Percentiles rank a stretch among this genome's conserved stretches.
phyloP scores from a whole-genome alignment of 2,797 vertebrate genomes.

The Hirundo rustica region DNA sequence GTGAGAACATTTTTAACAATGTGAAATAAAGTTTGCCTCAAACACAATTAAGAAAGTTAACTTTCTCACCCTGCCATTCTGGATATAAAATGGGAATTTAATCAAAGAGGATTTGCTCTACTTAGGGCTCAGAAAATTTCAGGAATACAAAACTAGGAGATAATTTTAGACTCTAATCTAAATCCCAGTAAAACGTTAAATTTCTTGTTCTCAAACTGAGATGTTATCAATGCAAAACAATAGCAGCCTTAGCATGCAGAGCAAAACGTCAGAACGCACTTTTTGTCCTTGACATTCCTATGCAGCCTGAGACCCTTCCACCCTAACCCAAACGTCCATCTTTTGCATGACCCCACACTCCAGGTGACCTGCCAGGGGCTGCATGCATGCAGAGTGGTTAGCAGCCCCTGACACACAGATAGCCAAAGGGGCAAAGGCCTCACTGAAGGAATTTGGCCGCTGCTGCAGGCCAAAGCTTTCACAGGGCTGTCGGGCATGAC shows the following conservation, averaged over 20 bases:
- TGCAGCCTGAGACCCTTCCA: not conserved
- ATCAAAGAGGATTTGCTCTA: not conserved
- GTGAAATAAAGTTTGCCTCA: not conserved
- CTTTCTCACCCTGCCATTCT: not conserved
- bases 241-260: not conserved
- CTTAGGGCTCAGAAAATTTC: not conserved
- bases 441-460: rapidly evolving
- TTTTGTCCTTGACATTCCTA: not conserved
- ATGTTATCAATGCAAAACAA: not conserved
- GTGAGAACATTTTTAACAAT: not conserved
- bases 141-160: not conserved
- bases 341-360: not conserved
- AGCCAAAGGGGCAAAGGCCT: not conserved
- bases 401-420: not conserved
- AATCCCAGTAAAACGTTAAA: not conserved
- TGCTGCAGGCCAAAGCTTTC: not conserved
- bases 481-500: not conserved
- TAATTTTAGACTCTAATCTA: not conserved
- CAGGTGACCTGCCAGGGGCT: not conserved
- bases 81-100: not conserved
- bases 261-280: not conserved
- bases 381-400: not conserved
- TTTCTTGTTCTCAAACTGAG: not conserved
- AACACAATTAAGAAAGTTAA: not conserved
- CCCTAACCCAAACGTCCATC: not conserved